Evolutionary conservation across 2,888 invertebrate species (phyloP).

Genomic region (Leptinotarsa rubiginosa): DNA sequence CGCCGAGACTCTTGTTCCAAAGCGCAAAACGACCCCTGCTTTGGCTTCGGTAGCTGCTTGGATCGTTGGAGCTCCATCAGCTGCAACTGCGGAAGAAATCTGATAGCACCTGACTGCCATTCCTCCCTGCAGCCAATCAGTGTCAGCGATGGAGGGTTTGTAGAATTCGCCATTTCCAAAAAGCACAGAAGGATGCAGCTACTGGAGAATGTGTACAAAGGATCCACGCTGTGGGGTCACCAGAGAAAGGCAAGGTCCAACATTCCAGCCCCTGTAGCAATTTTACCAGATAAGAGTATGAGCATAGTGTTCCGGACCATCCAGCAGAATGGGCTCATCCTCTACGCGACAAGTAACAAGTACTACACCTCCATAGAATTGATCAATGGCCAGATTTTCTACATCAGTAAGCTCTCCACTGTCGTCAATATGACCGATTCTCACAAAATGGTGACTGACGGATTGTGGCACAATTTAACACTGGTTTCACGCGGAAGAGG

Average conservation of each 20-base stretch:
- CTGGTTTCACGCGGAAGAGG: constrained; percentile 78
- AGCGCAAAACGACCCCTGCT: constrained; percentile 70
- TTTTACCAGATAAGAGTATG: constrained; percentile 76
- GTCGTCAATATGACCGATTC: constrained; percentile 85
- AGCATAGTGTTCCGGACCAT: constrained; percentile 86
- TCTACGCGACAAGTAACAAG: constrained; percentile 88
- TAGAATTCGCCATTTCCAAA: constrained; percentile 84
- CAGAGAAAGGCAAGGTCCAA: constrained; percentile 48
- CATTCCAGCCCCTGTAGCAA: constrained; percentile 16
- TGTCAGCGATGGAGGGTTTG: constrained; percentile 80
- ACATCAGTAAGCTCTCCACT: constrained; percentile 82
- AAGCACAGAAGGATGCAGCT: constrained; percentile 89
- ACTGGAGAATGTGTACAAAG: constrained; percentile 81
- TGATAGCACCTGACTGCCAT: constrained; percentile 84
- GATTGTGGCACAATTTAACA: constrained; percentile 90
- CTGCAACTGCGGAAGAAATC: constrained; percentile 77
- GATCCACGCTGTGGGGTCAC: constrained; percentile 77
- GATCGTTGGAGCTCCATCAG: constrained; percentile 86
- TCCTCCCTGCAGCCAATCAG: constrained; percentile 83
- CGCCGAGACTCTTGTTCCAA: constrained; percentile 76
- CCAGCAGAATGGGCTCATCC: constrained; percentile 81
- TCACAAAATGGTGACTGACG: constrained; percentile 78
- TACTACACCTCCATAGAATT: constrained; percentile 88
- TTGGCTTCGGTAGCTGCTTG: constrained; percentile 77
- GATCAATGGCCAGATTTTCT: constrained; percentile 80